A percentile compares a stretch with the other conserved stretches of the same genome.
These are phyloP conservation scores for Python bivittatus DNA, from an alignment of 2,113 vertebrate genomes.

Conservation along the genomic window DNA sequence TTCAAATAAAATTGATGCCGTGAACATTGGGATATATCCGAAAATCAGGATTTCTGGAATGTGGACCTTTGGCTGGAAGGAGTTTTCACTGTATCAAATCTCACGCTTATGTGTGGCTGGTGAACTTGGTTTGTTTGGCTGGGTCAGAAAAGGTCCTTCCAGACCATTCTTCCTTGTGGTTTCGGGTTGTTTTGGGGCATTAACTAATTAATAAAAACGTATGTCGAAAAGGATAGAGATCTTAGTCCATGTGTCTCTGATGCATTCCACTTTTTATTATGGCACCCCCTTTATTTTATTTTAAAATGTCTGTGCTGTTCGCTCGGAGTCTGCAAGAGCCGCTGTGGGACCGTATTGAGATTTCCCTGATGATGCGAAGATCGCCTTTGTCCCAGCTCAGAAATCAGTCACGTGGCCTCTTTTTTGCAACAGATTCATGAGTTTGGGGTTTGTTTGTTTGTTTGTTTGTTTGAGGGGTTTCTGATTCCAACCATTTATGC, in stretches of 20 bases:
- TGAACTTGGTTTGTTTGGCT: background rate
- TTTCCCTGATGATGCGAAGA: background rate
- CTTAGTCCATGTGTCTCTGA: background rate
- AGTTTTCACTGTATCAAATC: too few species aligned
- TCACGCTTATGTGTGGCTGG: too few species aligned
- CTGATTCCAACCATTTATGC: background rate
- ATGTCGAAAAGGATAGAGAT: background rate
- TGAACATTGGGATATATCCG: background rate
- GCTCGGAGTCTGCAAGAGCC: background rate
- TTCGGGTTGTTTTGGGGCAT: background rate
- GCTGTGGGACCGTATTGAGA: background rate
- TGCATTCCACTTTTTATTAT: background rate
- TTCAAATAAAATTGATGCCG: background rate
- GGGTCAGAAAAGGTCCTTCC: background rate
- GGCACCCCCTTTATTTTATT: background rate
- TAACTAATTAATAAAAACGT: background rate
- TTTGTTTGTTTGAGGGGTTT: background rate
- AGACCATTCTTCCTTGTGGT: background rate
- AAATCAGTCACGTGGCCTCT: background rate
- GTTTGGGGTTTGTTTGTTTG: background rate
- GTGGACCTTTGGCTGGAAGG: background rate
- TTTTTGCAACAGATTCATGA: background rate
- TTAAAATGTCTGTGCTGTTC: background rate
- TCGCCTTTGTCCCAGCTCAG: background rate
- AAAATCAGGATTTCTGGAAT: background rate